Percentiles rank a stretch among this genome's conserved stretches.
Conservation (phyloP, 2,113 vertebrate genomes). For the Tyto alba region DNA sequence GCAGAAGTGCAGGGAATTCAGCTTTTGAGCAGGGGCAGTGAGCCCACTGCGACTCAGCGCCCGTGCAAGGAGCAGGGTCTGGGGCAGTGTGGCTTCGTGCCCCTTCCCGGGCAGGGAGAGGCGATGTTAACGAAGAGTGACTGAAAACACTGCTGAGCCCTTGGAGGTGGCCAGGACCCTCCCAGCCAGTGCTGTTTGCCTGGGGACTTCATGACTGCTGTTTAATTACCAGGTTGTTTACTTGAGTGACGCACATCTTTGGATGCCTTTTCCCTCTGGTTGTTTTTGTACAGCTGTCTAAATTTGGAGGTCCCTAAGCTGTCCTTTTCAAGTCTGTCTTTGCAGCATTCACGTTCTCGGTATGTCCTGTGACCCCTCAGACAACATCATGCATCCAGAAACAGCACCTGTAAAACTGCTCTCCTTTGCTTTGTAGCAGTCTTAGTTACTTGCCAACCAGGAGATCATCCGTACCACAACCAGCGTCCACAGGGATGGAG, state of each 20-base stretch:
- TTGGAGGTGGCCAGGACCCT: background rate
- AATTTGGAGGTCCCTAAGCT: background rate
- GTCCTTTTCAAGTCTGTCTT: background rate
- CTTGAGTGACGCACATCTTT: background rate
- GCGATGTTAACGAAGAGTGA: accelerated
- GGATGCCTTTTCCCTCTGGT: background rate
- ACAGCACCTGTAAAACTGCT: background rate
- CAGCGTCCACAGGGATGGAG: accelerated
- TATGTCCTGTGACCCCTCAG: background rate
- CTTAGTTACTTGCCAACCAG: background rate
- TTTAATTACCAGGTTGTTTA: background rate
- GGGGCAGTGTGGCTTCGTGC: background rate
- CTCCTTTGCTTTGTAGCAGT: background rate
- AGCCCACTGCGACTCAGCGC: background rate
- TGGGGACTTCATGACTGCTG: background rate
- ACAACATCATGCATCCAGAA: background rate
- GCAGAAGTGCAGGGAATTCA: background rate
- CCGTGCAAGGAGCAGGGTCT: background rate
- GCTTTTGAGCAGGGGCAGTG: background rate
- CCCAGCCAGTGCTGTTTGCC: background rate
- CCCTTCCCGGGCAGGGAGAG: background rate
- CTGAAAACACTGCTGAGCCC: background rate
- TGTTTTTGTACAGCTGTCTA: background rate
- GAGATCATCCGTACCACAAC: background rate
- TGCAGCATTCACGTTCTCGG: background rate